Evolutionary conservation across 1,140 invertebrate species (phyloP), one percentile per base, ranked within the genome.

Genomic region (Drosophila nannoptera): DNA sequence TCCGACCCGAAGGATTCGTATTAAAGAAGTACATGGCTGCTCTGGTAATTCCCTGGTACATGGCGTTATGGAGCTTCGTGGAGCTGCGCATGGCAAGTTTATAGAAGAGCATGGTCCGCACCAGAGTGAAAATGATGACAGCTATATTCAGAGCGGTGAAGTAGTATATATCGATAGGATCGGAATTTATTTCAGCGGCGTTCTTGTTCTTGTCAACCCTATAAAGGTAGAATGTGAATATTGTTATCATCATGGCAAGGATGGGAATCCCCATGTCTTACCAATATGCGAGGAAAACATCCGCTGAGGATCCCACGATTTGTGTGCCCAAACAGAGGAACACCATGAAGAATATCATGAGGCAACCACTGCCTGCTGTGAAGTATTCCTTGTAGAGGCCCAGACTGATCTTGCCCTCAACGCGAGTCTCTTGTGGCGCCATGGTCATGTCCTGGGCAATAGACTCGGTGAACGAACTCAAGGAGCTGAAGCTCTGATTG

Each of bases 11-110:
- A 0, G 94, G 93, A 87, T 94, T 96, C 0, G 91, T 92, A 64
- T 97, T 94, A 71, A 96, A 97, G 83, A 97, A 97, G 56, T 92
- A 88, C 93, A 96, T 95, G 2, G 93, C 91, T 4, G 92, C 91
- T 32, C 90, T 77, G 22, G 75, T 77, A 5, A 86, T 46, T 2
- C 81, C 82, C 11, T 61, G 65, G 38, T 81, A 84, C 73, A 84
- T 77, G 31, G 65, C 55, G 7, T 84, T 78, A 12, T 84, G 80
- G 11, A 84, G 35, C 12, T 63, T 55, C 2, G 58, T 75, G 35
- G 77, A 77, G 11, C 78, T 81, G 46, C 73, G 64, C 78, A 75
- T 81, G 12, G 78, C 58, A 38, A 88, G 60, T 53, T 77, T 81
- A n/a, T 71, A 80, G 52, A 87, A 70, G 2, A 89, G 72, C 4